Percentiles rank a stretch among this genome's conserved stretches.
These are phyloP conservation scores for Onychostruthus taczanowskii DNA, from an alignment of 2,113 vertebrate species.

Conservation along the genomic window DNA sequence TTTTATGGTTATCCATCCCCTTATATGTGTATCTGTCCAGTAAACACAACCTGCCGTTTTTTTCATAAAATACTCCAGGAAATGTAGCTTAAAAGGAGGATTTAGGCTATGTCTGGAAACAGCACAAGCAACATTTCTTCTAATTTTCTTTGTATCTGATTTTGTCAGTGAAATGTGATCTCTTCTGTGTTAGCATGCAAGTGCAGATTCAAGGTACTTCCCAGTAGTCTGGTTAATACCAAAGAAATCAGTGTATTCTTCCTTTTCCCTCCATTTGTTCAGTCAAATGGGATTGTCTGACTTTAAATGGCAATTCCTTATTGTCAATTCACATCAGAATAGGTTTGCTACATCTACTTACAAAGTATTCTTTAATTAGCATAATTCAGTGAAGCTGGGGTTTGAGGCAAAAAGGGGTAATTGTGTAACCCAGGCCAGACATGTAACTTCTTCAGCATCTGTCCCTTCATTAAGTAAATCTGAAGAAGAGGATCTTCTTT, in stretches of 20 bases:
- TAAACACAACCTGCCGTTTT: background rate
- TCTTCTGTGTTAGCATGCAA: background rate
- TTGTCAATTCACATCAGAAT: background rate
- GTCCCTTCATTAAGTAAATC: background rate
- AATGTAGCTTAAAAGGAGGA: background rate
- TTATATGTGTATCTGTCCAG: background rate
- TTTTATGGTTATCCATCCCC: background rate
- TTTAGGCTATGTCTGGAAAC: background rate
- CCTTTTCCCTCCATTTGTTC: background rate
- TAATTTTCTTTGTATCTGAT: background rate
- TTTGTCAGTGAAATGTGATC: background rate
- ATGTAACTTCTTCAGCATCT: background rate
- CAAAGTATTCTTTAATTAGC: background rate
- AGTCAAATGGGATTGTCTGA: background rate
- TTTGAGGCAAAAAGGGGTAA: background rate
- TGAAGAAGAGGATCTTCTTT: background rate
- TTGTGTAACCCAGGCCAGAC: background rate
- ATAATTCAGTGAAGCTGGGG: background rate
- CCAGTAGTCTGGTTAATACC: background rate
- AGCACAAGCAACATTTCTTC: background rate
- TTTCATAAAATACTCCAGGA: background rate
- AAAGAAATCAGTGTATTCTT: background rate
- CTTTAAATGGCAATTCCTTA: background rate
- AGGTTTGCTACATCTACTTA: background rate
- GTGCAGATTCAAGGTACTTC: background rate